Conservation (phyloP, 2,888 invertebrate genomes). For the Eremobia ochroleuca region DNA sequence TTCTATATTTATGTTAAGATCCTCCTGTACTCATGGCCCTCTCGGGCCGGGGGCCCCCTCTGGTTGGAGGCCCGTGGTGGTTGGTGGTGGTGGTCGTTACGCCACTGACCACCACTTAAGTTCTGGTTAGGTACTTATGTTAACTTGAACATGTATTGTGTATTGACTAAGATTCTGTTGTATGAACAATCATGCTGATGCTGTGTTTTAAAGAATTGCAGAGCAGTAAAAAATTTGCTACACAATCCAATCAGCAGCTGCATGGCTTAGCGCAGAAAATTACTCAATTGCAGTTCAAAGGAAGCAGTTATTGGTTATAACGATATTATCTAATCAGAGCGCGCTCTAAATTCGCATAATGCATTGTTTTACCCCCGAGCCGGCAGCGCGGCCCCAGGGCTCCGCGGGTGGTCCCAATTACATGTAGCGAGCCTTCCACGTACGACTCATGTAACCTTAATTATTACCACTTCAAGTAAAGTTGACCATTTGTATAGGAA, state of each 20-base stretch:
- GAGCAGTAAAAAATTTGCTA: not conserved
- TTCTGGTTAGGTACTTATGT: not conserved
- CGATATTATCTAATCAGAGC: slow-evolving; percentile 72
- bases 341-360: slow-evolving; percentile 77
- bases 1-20: too few relatives aligned
- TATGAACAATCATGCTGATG: not conserved
- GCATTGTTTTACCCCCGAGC: slow-evolving; percentile 70
- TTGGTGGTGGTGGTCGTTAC: too few relatives aligned
- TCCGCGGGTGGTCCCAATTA: slow-evolving; percentile 84
- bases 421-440: slow-evolving; percentile 72
- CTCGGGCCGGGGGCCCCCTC: too few relatives aligned
- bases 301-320: slow-evolving; percentile 59
- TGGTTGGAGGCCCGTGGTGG: too few relatives aligned
- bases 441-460: slow-evolving; percentile 78
- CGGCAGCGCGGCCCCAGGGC: slow-evolving; percentile 68
- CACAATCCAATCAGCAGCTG: slow-evolving; percentile 34
- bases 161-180: not conserved
- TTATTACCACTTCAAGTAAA: slow-evolving; percentile 83
- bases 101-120: too few relatives aligned
- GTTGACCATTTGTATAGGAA: slow-evolving; percentile 73
- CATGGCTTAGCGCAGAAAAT: slow-evolving; percentile 42
- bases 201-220: not conserved
- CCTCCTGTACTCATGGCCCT: too few relatives aligned
- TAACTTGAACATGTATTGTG: not conserved
- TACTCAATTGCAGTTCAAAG: slow-evolving; percentile 41